phyloP scores from a whole-genome alignment of 2,888 invertebrate species.

The Bimastos eiseni region DNA sequence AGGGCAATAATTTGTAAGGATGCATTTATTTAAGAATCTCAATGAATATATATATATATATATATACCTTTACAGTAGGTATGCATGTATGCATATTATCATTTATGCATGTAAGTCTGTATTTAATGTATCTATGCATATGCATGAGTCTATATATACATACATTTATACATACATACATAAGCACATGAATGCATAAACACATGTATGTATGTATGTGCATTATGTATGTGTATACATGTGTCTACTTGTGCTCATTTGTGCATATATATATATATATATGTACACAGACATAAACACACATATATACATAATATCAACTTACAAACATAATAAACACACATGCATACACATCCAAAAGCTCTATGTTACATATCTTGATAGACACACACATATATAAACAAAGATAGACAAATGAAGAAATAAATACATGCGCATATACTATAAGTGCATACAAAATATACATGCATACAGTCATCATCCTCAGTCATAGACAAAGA shows the following conservation, averaged over 20 bases:
- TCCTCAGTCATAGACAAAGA: background rate
- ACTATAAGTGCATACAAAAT: background rate
- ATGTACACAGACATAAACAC: too few relatives aligned
- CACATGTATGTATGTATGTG: background rate
- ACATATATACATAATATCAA: too few relatives aligned
- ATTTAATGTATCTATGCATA: background rate
- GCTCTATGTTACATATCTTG: background rate
- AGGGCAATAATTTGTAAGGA: background rate
- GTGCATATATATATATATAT: too few relatives aligned
- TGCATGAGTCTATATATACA: background rate
- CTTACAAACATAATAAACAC: too few relatives aligned
- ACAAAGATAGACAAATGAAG: background rate
- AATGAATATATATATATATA: too few relatives aligned
- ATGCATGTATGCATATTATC: background rate
- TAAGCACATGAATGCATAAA: background rate
- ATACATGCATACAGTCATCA: background rate
- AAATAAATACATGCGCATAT: background rate
- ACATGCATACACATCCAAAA: too few relatives aligned
- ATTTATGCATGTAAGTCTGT: background rate
- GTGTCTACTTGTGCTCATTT: too few relatives aligned
- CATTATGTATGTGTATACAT: background rate
- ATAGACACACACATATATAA: background rate
- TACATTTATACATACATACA: background rate
- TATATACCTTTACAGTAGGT: too few relatives aligned
- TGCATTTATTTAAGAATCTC: too few relatives aligned